Percentiles rank a stretch among this genome's conserved stretches.
phyloP scores from a whole-genome alignment of 2,113 vertebrate species.

The Rallus limicola region DNA sequence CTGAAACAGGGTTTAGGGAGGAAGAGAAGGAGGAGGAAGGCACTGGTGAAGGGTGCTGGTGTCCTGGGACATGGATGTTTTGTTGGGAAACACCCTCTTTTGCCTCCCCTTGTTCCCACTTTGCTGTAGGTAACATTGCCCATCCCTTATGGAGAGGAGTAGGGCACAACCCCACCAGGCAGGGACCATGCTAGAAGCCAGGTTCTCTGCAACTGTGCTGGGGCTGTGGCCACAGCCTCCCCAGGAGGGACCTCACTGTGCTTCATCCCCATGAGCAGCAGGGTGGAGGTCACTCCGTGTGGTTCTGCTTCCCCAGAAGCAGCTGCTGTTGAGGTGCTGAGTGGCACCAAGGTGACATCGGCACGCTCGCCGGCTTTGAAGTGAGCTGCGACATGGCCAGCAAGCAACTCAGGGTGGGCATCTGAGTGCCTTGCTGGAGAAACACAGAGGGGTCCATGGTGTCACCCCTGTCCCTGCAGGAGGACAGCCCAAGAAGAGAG shows the following conservation, averaged over 20 bases:
- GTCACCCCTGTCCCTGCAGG: background rate
- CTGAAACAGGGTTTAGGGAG: background rate
- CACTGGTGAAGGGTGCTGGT: background rate
- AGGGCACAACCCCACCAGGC: background rate
- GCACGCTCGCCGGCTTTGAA: fast-evolving
- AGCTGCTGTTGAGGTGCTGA: background rate
- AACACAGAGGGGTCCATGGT: fast-evolving
- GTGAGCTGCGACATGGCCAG: fast-evolving
- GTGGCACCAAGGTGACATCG: background rate
- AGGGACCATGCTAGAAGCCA: background rate
- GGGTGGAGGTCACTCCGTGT: background rate
- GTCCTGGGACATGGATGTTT: background rate
- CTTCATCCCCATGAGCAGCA: background rate
- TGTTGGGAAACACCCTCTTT: background rate
- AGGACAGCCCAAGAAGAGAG: background rate
- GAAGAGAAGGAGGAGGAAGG: background rate
- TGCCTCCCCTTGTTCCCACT: background rate
- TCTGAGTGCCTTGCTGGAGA: background rate
- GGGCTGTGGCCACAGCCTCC: background rate
- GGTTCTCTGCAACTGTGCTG: background rate
- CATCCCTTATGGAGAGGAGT: fast-evolving
- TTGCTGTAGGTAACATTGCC: background rate
- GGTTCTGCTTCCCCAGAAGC: background rate
- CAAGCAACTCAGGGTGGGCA: background rate
- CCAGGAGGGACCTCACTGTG: fast-evolving